Evolutionary conservation across 2,797 vertebrate genomes (phyloP).

Genomic region (Pangasius djambal): DNA sequence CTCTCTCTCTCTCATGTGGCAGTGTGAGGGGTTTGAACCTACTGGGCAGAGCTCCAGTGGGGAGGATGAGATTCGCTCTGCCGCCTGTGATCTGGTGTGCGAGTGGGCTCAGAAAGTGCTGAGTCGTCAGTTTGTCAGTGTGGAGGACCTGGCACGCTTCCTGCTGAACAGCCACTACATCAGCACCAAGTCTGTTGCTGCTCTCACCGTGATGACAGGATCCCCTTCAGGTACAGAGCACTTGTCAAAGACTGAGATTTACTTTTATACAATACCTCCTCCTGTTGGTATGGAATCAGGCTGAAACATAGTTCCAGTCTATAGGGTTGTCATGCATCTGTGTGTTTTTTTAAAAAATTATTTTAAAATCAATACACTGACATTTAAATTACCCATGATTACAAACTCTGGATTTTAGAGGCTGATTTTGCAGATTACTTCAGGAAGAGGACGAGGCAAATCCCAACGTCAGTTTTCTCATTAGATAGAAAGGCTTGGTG

Average conservation of each 20-base stretch:
- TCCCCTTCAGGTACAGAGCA: conserved; percentile 84
- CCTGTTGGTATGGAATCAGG: conserved; percentile 61
- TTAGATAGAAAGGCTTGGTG: background rate
- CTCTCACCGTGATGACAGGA: conserved; percentile 92
- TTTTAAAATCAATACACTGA: background rate
- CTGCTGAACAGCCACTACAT: conserved; percentile 98
- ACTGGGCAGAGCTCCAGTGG: conserved; percentile 83
- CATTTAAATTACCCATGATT: background rate
- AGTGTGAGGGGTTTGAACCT: conserved; percentile 88
- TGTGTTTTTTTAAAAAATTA: background rate
- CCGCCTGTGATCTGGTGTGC: conserved; percentile 94
- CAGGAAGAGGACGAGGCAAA: background rate
- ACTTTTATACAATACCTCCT: conserved; percentile 51
- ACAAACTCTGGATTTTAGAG: background rate
- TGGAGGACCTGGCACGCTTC: conserved; percentile 95
- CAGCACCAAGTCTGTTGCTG: conserved; percentile 95
- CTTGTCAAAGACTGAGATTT: background rate
- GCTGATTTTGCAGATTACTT: background rate
- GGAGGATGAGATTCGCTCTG: conserved; percentile 90
- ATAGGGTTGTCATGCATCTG: background rate
- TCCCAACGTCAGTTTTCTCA: background rate
- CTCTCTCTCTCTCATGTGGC: conserved; percentile 39
- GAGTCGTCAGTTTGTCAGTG: conserved; percentile 93
- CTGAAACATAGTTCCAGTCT: background rate
- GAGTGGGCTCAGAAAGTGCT: conserved; percentile 99